Conservation (phyloP, 2,797 vertebrate species). For the Huso huso region DNA sequence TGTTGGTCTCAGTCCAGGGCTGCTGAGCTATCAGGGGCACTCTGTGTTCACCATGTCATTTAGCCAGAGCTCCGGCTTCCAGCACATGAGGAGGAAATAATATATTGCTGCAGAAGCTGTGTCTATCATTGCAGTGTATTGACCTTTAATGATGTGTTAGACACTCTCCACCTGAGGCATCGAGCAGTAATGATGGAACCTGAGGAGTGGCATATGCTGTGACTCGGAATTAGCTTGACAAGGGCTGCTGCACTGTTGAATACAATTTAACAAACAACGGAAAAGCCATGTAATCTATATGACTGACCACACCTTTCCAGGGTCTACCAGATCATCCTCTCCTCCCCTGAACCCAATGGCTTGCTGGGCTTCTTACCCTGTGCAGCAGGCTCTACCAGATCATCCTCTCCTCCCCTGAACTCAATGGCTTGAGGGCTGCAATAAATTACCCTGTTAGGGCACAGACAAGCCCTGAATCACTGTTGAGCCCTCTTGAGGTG, state of each 20-base stretch:
- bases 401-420: neutral
- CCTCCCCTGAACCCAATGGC: neutral
- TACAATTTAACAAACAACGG: constrained; percentile 38
- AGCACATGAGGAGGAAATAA: constrained; percentile 39
- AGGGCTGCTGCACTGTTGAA: constrained; percentile 35
- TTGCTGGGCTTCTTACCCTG: neutral
- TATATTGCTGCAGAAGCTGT: constrained; percentile 17
- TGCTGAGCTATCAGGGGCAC: too few relatives aligned
- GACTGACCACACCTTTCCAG: constrained; percentile 29
- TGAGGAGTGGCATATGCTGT: constrained; percentile 27
- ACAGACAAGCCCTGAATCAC: too few relatives aligned
- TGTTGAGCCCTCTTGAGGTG: too few relatives aligned
- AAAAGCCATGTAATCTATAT: constrained; percentile 36
- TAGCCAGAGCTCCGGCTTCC: constrained; percentile 36
- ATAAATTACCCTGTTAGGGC: constrained; percentile 18
- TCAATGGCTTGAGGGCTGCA: constrained; percentile 7
- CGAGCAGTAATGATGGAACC: constrained; percentile 34
- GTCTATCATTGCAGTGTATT: constrained; percentile 46
- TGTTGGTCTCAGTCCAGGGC: too few relatives aligned
- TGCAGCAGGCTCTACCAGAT: constrained; percentile 24
- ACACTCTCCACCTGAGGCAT: constrained; percentile 33
- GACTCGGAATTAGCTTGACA: constrained; percentile 19
- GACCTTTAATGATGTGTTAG: constrained; percentile 44
- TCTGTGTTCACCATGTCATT: constrained; percentile 18
- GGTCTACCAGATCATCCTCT: constrained; percentile 23